Evolutionary conservation across 1,140 invertebrate genomes (phyloP).

Genomic region (Lordiphosa mommai): DNA sequence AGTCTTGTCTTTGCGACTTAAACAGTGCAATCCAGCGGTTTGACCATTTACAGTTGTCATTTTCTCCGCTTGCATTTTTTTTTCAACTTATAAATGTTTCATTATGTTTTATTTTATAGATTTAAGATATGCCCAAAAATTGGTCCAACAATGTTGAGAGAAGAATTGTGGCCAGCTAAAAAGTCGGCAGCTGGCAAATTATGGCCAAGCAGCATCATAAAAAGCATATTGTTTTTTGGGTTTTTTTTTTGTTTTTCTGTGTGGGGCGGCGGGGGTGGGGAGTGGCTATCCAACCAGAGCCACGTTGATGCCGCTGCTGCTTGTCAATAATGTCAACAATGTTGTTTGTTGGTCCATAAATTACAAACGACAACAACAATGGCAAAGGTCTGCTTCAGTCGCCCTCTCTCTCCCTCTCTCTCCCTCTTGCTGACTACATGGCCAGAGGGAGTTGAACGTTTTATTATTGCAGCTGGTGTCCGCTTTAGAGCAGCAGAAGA

Average conservation of each 20-base stretch:
- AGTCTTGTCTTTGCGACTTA: too few species aligned
- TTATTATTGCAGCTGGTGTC: conserved; percentile 63
- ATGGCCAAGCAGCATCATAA: conserved; percentile 32
- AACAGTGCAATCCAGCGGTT: too few species aligned
- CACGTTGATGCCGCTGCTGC: conserved; percentile 16
- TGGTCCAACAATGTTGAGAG: too few species aligned
- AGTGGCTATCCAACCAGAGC: not conserved
- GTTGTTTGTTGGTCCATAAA: conserved; percentile 73
- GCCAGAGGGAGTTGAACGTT: conserved; percentile 26
- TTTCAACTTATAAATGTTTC: too few species aligned
- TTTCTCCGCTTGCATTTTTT: too few species aligned
- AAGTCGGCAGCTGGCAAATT: conserved; percentile 56
- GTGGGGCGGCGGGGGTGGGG: too few species aligned
- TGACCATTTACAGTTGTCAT: too few species aligned
- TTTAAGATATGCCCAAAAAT: too few species aligned
- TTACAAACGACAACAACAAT: conserved; percentile 51
- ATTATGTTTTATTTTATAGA: too few species aligned
- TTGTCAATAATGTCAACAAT: conserved; percentile 74
- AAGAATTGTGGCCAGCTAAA: too few species aligned
- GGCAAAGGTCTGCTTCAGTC: not conserved
- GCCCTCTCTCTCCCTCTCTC: too few species aligned
- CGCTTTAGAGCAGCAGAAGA: conserved; percentile 6
- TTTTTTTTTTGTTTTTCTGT: conserved; percentile 16
- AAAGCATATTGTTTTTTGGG: conserved; percentile 61
- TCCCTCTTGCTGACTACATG: not conserved